Conservation (phyloP, 35 echinoderm and acorn worm genomes). For the Apostichopus japonicus region DNA sequence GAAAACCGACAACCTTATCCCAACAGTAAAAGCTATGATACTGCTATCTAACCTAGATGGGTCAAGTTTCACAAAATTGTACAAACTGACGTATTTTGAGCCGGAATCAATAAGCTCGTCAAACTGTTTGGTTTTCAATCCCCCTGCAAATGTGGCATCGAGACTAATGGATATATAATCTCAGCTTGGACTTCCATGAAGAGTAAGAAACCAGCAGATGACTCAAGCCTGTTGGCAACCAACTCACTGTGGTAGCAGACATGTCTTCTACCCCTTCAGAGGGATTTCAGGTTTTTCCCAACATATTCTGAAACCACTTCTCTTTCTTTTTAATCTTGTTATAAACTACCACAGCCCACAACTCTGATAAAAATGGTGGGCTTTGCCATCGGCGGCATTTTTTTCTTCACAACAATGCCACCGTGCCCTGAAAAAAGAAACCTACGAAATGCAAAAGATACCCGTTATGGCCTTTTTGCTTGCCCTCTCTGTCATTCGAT, state of each 20-base stretch:
- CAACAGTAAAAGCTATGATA: constrained; percentile 27
- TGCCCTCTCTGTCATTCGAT: no score
- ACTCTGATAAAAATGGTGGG: no score
- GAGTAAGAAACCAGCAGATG: background rate
- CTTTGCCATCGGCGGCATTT: no score
- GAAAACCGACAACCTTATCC: constrained; percentile 48
- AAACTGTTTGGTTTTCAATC: constrained; percentile 31
- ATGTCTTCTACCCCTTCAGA: background rate
- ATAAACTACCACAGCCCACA: no score
- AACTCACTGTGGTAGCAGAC: background rate
- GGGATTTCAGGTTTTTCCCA: background rate
- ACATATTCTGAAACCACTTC: no score
- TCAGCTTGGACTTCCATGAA: background rate
- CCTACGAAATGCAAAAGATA: no score
- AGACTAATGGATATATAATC: constrained; percentile 1
- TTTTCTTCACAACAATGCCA: no score
- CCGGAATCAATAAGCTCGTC: constrained; percentile 26
- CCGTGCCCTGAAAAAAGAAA: no score
- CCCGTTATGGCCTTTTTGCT: no score
- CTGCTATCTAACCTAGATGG: constrained; percentile 34
- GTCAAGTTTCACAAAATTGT: constrained; percentile 35
- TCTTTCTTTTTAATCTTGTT: no score
- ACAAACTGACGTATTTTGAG: constrained; percentile 35
- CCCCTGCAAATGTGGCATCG: background rate
- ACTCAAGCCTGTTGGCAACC: background rate